Percentiles rank a stretch among this genome's conserved stretches.
Evolutionary conservation across 2,797 vertebrate genomes (phyloP).

Genomic region (Kryptolebias ocellatus): DNA sequence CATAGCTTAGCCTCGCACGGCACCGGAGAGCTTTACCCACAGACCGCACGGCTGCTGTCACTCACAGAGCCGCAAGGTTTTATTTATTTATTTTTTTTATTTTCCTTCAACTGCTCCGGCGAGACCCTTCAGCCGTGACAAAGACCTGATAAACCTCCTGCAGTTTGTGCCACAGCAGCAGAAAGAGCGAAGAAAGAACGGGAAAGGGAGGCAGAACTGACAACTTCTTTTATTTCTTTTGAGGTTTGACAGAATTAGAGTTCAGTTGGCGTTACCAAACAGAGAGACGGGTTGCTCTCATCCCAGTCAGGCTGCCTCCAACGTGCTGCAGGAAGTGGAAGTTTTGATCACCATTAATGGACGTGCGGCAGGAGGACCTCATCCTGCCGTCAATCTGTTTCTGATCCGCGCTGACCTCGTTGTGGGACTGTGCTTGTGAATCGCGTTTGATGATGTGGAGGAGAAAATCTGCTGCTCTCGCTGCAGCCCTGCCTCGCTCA

Average conservation of each 20-base stretch:
- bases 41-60: constrained; percentile 52
- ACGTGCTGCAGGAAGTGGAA: constrained; percentile 37
- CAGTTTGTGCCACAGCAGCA: constrained; percentile 43
- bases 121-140: constrained; percentile 71
- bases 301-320: constrained; percentile 37
- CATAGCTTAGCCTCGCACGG: constrained; percentile 63
- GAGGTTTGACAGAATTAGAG: constrained; percentile 4
- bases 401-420: constrained; percentile 72
- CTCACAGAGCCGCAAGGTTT: constrained; percentile 35
- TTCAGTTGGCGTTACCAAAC: background rate
- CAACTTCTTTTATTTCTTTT: constrained; percentile 21
- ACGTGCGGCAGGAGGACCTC: constrained; percentile 34
- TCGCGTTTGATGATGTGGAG: constrained; percentile 64
- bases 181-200: background rate
- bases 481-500: constrained; percentile 55
- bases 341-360: constrained; percentile 46
- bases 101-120: constrained; percentile 37
- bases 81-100: background rate
- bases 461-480: constrained; percentile 78
- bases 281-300: constrained; percentile 8
- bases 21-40: constrained; percentile 62
- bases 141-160: constrained; percentile 68
- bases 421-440: constrained; percentile 72
- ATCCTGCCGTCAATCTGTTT: constrained; percentile 60
- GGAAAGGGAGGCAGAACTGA: constrained; percentile 24